These are phyloP conservation scores for Selene dorsalis DNA, from an alignment of 2,797 vertebrate genomes.

Conservation along the genomic window DNA sequence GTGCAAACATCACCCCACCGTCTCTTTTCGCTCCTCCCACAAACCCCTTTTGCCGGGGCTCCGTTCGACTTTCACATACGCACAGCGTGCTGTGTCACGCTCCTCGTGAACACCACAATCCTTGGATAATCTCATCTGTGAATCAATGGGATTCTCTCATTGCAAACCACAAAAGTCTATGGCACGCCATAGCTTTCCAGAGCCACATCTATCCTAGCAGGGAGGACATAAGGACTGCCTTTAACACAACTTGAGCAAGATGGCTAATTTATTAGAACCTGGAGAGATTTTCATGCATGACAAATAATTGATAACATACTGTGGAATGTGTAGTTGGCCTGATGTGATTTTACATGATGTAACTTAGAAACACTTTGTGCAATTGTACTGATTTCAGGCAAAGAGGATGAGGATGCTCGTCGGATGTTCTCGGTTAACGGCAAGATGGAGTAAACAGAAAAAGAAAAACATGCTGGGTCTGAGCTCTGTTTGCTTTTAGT, in stretches of 20 bases:
- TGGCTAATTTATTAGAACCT: constrained; percentile 7
- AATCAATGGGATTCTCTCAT: constrained; percentile 41
- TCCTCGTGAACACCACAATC: constrained; percentile 24
- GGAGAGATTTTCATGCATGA: constrained; percentile 13
- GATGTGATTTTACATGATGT: background rate
- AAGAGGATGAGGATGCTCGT: background rate
- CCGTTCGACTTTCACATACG: constrained; percentile 19
- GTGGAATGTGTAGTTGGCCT: background rate
- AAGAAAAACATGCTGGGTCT: background rate
- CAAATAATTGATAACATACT: constrained; percentile 13
- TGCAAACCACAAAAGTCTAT: constrained; percentile 12
- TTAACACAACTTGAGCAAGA: constrained; percentile 12
- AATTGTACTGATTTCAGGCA: background rate
- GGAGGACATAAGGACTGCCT: constrained; percentile 22
- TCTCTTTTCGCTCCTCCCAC: constrained; percentile 1
- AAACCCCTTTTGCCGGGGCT: constrained; percentile 10
- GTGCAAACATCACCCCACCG: background rate
- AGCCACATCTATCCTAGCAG: constrained; percentile 17
- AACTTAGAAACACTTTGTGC: background rate
- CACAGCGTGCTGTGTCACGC: constrained; percentile 2
- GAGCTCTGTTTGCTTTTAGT: background rate
- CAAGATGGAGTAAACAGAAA: background rate
- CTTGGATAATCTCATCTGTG: constrained; percentile 50
- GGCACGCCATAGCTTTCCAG: constrained; percentile 23
- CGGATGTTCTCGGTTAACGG: background rate